Evolutionary conservation across 2,113 vertebrate species (phyloP), one percentile per base, ranked within the genome.

Genomic region (Alethe diademata): DNA sequence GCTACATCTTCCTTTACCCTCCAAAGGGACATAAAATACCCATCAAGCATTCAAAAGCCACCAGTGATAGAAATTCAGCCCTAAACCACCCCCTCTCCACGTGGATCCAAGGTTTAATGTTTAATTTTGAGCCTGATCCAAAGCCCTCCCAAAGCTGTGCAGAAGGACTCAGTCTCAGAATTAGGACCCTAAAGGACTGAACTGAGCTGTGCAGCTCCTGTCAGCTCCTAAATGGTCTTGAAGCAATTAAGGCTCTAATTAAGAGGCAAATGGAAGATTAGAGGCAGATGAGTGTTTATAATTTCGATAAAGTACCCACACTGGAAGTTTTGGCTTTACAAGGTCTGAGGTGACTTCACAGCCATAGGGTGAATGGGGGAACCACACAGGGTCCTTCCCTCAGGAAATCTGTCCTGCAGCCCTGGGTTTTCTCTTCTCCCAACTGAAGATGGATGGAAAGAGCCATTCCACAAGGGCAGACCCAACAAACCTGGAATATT

Each of bases 171-270:
- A 16, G 58, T 38, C 48, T 82, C 83, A 70, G 90, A 62, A 43
- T 70, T 8, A 54, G 8, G 19, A 54, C n/a, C 75, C 58, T 42
- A 11, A 79, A 86, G 85, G 64, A 38, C 51, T 76, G 84, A 54
- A 79, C 0, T n/a, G 66, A 83, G 60, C 35, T 47, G 26, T 62
- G 50, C 36, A 24, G 43, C 42, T 20, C 54, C 84, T 65, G 45
- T 62, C 94, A 95, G 33, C 50, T 95, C 87, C 75, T 62, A 72
- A 51, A 82, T 66, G 62, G 36, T 8, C 54, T 76, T n/a, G 12
- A 50, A 79, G 35, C 42, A 92, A 82, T 95, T 95, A 94, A 57
- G 47, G 62, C 26, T 66, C 79, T 66, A 96, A 88, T 92, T 88
- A 90, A 69, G 75, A 90, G 38, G 29, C 12, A 86, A 78, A 71